Evolutionary conservation across 2,888 invertebrate species (phyloP).

Genomic region (Sinhomidia bicolor): DNA sequence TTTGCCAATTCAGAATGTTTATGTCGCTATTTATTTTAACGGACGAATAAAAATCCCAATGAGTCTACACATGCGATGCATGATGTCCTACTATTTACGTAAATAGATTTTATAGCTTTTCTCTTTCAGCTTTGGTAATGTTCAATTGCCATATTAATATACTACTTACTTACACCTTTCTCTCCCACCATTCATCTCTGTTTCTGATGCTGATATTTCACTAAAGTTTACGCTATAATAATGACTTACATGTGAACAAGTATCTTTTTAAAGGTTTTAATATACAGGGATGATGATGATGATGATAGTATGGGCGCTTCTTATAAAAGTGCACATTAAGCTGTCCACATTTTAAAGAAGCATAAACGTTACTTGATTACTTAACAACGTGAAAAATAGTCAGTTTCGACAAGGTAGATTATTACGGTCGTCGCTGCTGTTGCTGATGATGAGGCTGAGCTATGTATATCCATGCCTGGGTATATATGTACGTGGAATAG

Average conservation of each 20-base stretch:
- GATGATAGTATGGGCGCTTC: conserved; percentile 5
- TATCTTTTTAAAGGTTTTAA: background rate
- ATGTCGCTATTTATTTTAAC: background rate
- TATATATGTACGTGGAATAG: background rate
- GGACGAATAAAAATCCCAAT: background rate
- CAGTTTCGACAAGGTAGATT: conserved; percentile 68
- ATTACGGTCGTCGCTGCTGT: background rate
- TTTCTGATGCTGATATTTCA: background rate
- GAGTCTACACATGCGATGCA: background rate
- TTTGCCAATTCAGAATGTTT: conserved; percentile 6
- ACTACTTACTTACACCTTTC: background rate
- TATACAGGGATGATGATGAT: too few relatives aligned
- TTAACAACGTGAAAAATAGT: conserved; percentile 72
- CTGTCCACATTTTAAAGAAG: conserved; percentile 37
- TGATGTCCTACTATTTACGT: background rate
- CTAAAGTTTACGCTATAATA: background rate
- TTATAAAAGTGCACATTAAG: conserved; percentile 24
- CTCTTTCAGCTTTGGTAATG: background rate
- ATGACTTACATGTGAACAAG: background rate
- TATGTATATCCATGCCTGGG: too few relatives aligned
- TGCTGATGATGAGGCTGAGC: background rate
- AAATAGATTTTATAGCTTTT: background rate
- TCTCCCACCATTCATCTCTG: background rate
- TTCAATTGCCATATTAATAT: background rate
- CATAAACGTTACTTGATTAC: conserved; percentile 64